These are phyloP conservation scores for Hydrozoanthus gracilis DNA, from an alignment of 92 coral and sea anemone species.

Conservation along the genomic window DNA sequence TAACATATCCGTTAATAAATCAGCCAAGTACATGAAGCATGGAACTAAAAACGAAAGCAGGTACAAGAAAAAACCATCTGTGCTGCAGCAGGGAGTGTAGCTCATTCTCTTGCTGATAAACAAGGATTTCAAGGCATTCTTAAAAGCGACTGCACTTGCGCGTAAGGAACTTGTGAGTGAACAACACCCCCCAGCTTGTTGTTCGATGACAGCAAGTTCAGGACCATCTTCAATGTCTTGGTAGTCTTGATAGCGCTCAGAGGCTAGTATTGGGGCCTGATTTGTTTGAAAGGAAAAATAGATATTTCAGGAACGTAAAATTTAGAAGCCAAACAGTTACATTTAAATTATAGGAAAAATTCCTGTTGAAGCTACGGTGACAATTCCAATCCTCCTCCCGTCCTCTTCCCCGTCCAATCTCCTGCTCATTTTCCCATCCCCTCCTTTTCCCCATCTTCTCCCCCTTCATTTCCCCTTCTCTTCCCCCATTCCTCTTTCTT, in stretches of 20 bases:
- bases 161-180: too few relatives aligned
- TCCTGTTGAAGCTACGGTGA: too few relatives aligned
- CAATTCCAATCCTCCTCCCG: too few relatives aligned
- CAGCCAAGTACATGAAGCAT: conserved; percentile 6
- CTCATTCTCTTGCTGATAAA: neutral
- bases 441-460: too few relatives aligned
- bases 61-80: neutral
- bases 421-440: too few relatives aligned
- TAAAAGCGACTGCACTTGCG: too few relatives aligned
- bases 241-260: neutral
- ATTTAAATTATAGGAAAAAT: too few relatives aligned
- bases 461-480: too few relatives aligned
- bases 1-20: neutral
- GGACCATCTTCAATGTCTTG: neutral
- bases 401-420: too few relatives aligned
- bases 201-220: neutral
- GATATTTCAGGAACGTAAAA: neutral
- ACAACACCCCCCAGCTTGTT: too few relatives aligned
- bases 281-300: neutral
- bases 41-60: neutral
- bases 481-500: too few relatives aligned
- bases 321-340: too few relatives aligned
- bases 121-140: neutral
- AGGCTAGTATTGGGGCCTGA: neutral
- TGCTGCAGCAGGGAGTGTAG: conserved; percentile 4